Conservation (phyloP, 2,113 vertebrate genomes). For the Psittacara wagleri region DNA sequence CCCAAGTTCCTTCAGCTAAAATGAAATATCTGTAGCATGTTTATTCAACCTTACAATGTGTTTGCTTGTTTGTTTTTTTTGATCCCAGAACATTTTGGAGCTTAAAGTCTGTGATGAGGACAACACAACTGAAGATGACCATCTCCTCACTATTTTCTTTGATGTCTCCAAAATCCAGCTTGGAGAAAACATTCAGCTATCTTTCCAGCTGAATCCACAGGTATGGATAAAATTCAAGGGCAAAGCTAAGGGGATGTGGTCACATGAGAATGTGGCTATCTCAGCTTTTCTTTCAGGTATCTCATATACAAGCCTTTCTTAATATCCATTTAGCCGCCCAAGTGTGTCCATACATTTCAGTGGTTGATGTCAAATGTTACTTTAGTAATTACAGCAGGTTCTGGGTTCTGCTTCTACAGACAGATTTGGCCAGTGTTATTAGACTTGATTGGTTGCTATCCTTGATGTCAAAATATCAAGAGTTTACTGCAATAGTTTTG, state of each 20-base stretch:
- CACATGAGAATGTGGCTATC: neutral
- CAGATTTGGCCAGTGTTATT: neutral
- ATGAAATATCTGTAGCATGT: neutral
- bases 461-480: neutral
- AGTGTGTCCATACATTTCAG: neutral
- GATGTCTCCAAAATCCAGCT: constrained; percentile 80
- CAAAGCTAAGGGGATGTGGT: neutral
- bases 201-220: constrained; percentile 77
- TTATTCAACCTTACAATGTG: neutral
- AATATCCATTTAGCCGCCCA: neutral
- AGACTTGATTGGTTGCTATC: neutral
- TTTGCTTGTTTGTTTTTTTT: neutral
- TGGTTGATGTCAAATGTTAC: neutral
- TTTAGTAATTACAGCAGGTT: neutral
- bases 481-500: neutral
- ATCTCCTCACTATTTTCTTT: constrained; percentile 79
- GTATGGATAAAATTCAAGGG: constrained; percentile 36
- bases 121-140: constrained; percentile 70
- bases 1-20: neutral
- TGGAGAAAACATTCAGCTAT: constrained; percentile 71
- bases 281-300: neutral
- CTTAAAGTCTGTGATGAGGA: constrained; percentile 79
- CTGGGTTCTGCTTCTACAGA: neutral
- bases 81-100: constrained; percentile 74
- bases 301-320: neutral